Evolutionary conservation across 1,140 invertebrate species (phyloP), one percentile per base, ranked within the genome.

Genomic region (Drosophila bocqueti): DNA sequence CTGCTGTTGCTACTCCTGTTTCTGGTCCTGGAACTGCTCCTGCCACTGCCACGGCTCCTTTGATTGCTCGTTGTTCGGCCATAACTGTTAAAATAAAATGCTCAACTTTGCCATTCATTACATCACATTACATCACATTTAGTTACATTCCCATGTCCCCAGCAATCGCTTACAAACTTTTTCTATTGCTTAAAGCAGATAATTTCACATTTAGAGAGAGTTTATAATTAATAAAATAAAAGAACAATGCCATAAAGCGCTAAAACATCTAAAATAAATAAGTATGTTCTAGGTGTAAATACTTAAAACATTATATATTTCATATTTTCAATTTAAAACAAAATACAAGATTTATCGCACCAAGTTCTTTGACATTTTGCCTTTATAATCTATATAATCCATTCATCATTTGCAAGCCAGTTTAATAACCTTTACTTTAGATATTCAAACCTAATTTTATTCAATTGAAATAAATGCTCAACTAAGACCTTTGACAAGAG

Each of bases 81-180:
- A 68, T 61, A 69, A 66, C 42, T 61, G 46, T 87, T 79, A 68
- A 58, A 65, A 87, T 76, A 62, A 67, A 89, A 67, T 80, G 66
- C 57, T 38, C 61, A 73, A 64, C 80, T 77, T 80, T 71, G 57
- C 29, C 61, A 46, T 57, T 60, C 43, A 68, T 59, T 76, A 72
- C 21, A 55, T 24, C n/a, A 24, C 21, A 34, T 52, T 26, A 34
- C 29, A 31, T 31, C 50, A 66, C 34, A 46, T 24, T 31, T 13
- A 21, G 16, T 24, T 31, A 24, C 52, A 40, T 40, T 0, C 4
- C 8, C 18, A 34, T 65, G 26, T 64, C 5, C 3, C n/a, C 18
- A 24, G 13, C 31, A 31, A 69, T 66, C 38, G 47, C 46, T 40
- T 8, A 21, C 15, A 16, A 52, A 66, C n/a, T 66, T 69, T 66